Evolutionary conservation across 2,888 invertebrate genomes (phyloP), one percentile per base, ranked within the genome.

Genomic region (Cheilosia urbana): DNA sequence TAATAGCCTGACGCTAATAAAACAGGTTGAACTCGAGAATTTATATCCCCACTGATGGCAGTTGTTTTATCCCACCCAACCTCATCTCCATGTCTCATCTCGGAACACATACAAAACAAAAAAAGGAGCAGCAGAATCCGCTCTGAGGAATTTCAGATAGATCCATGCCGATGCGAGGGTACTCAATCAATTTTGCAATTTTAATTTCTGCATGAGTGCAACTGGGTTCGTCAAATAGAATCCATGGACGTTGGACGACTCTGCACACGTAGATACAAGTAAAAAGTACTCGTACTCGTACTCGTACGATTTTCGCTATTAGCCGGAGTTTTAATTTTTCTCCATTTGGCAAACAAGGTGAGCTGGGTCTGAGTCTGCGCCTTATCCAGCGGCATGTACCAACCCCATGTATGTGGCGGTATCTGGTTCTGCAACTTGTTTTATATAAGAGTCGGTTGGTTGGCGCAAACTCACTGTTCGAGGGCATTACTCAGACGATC

Each of bases 131-230:
- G 40, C 45, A 42, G 37, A 66, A 71, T 55, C 42, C 42, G 53
- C 47, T 37, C 47, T 13, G 57, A 51, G 63, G 62, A 73, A 79
- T 72, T 37, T 72, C 65, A 57, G 60, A 62, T 47, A 68, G 45
- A 49, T 19, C 11, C 21, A 47, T 30, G 47, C 45, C 37, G 40
- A 30, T 19, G 40, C 72, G 51, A 82, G 80, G 53, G 58, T 63
- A 62, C 72, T 85, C 76, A 85, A 85, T 85, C 84, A 84, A 76
- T 80, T 84, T 84, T 75, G 84, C 84, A 80, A 80, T 84, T 75
- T 84, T 75, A 85, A 81, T 85, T 72, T 85, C 66, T 68, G 76
- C 60, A 53, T 80, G 81, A 76, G 57, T 81, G 85, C 85, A 81
- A 76, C 71, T 42, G 80, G 65, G 84, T 62, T 58, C 80, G 68